Base-by-base conservation (phyloP, 1,140 invertebrate genomes). In the Drosophila setifemur region DNA sequence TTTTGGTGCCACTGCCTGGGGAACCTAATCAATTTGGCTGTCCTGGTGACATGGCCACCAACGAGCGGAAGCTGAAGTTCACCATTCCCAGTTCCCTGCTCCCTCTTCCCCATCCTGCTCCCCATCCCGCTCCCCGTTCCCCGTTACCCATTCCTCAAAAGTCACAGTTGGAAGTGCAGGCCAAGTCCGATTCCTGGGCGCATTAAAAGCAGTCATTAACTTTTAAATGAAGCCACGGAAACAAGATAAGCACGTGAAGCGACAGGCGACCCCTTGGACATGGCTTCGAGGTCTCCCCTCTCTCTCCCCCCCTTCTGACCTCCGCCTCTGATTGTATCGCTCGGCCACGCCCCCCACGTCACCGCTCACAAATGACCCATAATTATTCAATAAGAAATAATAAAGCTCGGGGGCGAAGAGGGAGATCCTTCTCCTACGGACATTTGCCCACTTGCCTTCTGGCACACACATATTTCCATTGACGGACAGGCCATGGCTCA, bases 341-440 rank as follows among this genome's bases (percentile, higher is more conserved):
- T 48, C n/a, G n/a, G 67, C 28, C 73, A 76, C 61, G 75, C 70
- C 79, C 79, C 57, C 71, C 61, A 67, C 70, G 72, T 70, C 78
- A 23, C 39, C 73, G 55, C 73, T 49, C 58, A 64, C 72, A 86
- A 86, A 86, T 86, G 81, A 86, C 75, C 81, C 75, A 86, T 86
- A 86, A 86, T 86, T 86, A 86, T 86, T 86, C 81, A 86, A 86
- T 86, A 86, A 86, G 81, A 86, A 86, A 86, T 86, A 86, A 86
- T 86, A 86, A 86, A 86, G 81, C 57, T 68, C 35, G 52, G 33
- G n/a, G 31, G 29, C 8, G 19, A 53, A 31, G 35, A 19, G 18
- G n/a, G 31, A n/a, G n/a, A n/a, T n/a, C n/a, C n/a, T n/a, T n/a
- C n/a, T n/a, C n/a, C n/a, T n/a, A n/a, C n/a, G n/a, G n/a, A n/a